These are phyloP conservation scores for Nematolebias whitei DNA, from an alignment of 2,113 vertebrate species.

Conservation along the genomic window DNA sequence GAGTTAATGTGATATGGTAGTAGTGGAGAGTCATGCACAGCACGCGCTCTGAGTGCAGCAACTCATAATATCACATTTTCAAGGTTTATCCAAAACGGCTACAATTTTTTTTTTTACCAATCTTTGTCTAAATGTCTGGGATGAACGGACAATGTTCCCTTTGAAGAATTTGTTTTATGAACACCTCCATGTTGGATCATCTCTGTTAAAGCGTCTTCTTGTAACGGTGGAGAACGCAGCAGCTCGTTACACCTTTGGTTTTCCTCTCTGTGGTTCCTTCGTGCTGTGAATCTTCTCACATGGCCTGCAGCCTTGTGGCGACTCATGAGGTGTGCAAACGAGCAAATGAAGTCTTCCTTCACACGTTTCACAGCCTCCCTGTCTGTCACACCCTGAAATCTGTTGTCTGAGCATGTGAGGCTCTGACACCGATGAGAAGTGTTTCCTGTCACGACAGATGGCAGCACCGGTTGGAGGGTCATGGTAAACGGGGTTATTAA, in stretches of 20 bases:
- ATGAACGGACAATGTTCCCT: too few relatives aligned
- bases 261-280: too few relatives aligned
- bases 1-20: too few relatives aligned
- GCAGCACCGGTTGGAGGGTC: constrained; percentile 47
- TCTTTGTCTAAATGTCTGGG: too few relatives aligned
- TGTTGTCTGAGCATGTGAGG: constrained; percentile 38
- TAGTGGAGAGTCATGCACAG: too few relatives aligned
- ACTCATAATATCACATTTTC: too few relatives aligned
- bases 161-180: background rate
- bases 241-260: background rate
- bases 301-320: background rate
- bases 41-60: too few relatives aligned
- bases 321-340: background rate
- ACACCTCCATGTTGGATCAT: background rate
- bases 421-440: constrained; percentile 32
- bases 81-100: too few relatives aligned
- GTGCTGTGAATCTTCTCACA: background rate
- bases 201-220: background rate
- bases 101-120: too few relatives aligned
- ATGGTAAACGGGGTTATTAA: constrained; percentile 44
- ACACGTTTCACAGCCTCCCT: background rate
- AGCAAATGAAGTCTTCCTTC: background rate
- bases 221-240: background rate
- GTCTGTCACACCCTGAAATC: constrained; percentile 21
- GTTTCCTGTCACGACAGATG: constrained; percentile 69